A percentile compares a stretch with the other conserved stretches of the same genome.
Conservation (phyloP, 2,888 invertebrate species). For the Macrosoma leucophasiata region DNA sequence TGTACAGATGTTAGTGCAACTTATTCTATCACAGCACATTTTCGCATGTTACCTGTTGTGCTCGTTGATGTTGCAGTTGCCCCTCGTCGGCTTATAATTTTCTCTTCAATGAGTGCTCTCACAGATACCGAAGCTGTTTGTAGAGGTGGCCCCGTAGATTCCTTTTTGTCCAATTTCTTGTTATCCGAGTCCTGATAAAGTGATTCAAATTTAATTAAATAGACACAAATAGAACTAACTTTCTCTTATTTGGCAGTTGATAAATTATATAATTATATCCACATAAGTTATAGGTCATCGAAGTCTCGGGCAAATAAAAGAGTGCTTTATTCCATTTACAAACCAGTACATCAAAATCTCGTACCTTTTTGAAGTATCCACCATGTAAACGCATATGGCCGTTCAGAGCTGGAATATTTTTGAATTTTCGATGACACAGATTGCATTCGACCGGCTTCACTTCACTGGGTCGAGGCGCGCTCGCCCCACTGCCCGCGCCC, state of each 20-base stretch:
- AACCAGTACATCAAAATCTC: no score
- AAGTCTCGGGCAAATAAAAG: no score
- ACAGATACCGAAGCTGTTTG: slow-evolving; percentile 96
- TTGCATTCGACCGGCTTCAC: slow-evolving; percentile 95
- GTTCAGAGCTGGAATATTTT: slow-evolving; percentile 97
- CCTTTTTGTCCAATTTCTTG: slow-evolving; percentile 91
- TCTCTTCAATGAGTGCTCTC: slow-evolving; percentile 92
- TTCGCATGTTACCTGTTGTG: slow-evolving; percentile 41
- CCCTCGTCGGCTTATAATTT: slow-evolving; percentile 91
- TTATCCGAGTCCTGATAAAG: slow-evolving; percentile 83
- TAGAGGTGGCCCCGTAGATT: slow-evolving; percentile 86
- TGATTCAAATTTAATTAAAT: no score
- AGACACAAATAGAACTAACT: no score
- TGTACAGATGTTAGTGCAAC: slow-evolving; percentile 9
- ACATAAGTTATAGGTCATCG: no score
- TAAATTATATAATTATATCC: no score
- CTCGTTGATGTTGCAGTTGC: slow-evolving; percentile 52
- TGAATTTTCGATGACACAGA: slow-evolving; percentile 96
- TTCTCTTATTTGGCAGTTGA: no score
- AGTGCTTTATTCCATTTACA: slow-evolving; percentile 10
- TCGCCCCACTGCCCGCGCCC: slow-evolving; percentile 35
- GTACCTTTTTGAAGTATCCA: slow-evolving; percentile 95
- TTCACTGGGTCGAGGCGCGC: slow-evolving; percentile 70
- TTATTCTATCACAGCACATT: background rate
- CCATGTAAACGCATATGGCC: slow-evolving; percentile 99